Evolutionary conservation across 2,888 invertebrate genomes (phyloP).

Genomic region (Acanthosepion esculentum): DNA sequence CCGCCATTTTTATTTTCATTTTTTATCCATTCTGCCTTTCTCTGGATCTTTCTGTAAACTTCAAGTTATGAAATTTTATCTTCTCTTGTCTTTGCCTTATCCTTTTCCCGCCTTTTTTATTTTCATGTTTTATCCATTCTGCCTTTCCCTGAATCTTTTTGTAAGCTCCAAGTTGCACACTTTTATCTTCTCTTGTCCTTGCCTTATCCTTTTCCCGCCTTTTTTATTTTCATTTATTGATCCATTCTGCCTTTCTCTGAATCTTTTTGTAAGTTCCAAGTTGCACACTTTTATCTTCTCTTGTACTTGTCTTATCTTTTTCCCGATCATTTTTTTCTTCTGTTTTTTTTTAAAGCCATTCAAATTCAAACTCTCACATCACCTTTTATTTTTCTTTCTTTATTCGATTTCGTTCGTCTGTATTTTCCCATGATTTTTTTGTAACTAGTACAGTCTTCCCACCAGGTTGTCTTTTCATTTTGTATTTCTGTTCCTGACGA

Average conservation of each 20-base stretch:
- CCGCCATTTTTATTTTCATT: neutral
- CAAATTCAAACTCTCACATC: no score
- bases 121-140: neutral
- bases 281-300: neutral
- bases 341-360: no score
- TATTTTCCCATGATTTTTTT: neutral
- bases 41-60: neutral
- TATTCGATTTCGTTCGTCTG: no score
- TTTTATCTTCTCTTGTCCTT: no score
- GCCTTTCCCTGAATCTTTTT: neutral
- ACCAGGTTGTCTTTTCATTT: neutral
- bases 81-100: no score
- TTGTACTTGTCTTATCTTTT: neutral
- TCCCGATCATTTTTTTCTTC: neutral
- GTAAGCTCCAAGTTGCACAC: neutral
- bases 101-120: neutral
- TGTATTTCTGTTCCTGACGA: neutral
- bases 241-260: no score
- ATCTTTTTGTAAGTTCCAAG: neutral
- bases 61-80: no score
- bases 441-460: neutral
- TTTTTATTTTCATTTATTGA: neutral
- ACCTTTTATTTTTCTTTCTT: no score
- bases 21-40: no score
- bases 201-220: neutral